A percentile compares a stretch with the other conserved stretches of the same genome.
Evolutionary conservation across 64 coral and sea anemone species (phyloP).

Genomic region (Actinia tenebrosa): DNA sequence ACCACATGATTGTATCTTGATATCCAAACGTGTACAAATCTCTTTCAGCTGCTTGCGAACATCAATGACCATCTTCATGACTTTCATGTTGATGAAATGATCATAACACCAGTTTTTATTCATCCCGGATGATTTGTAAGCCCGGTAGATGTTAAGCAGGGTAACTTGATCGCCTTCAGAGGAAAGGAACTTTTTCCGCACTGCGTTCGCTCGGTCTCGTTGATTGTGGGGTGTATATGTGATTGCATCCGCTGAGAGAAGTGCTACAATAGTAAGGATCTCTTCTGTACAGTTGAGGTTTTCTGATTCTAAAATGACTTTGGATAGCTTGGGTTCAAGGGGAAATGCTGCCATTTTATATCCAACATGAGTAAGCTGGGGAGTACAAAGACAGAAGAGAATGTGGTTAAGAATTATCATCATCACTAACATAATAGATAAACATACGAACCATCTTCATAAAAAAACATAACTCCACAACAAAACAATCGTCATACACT

Average conservation of each 20-base stretch:
- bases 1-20: constrained; percentile 66
- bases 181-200: constrained; percentile 83
- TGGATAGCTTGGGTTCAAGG: constrained; percentile 79
- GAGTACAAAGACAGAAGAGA: neutral
- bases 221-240: constrained; percentile 88
- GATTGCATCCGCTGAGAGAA: constrained; percentile 84
- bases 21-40: constrained; percentile 67
- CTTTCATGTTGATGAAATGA: constrained; percentile 85
- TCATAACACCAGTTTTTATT: constrained; percentile 86
- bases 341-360: constrained; percentile 85
- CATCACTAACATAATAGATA: too few species aligned
- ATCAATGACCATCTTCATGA: constrained; percentile 79
- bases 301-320: constrained; percentile 66
- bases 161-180: constrained; percentile 95
- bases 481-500: too few species aligned
- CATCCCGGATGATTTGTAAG: constrained; percentile 63
- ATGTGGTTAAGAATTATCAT: too few species aligned
- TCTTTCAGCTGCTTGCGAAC: constrained; percentile 93
- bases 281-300: constrained; percentile 83
- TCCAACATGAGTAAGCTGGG: constrained; percentile 68
- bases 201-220: constrained; percentile 67
- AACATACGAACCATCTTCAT: too few species aligned
- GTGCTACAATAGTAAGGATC: constrained; percentile 78
- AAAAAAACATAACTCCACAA: too few species aligned
- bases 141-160: constrained; percentile 89